phyloP scores from a whole-genome alignment of 2,888 invertebrate species.

The Mythimna loreyi region DNA sequence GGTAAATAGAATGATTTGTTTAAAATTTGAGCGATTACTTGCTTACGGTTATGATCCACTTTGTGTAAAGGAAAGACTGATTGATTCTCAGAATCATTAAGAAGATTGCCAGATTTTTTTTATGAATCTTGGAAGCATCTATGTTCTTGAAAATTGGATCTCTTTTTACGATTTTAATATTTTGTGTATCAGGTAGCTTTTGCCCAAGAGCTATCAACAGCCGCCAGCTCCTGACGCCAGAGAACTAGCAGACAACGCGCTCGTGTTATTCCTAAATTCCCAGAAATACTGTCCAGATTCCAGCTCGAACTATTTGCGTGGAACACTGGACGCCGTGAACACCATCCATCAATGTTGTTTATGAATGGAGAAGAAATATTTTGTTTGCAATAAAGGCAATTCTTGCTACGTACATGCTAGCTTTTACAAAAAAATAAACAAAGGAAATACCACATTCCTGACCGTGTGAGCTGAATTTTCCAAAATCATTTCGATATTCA shows the following conservation, averaged over 20 bases:
- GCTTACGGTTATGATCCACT: constrained; percentile 9
- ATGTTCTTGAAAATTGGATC: background rate
- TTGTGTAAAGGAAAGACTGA: constrained; percentile 5
- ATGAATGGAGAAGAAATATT: constrained; percentile 55
- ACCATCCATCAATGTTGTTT: constrained; percentile 58
- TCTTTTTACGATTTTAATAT: background rate
- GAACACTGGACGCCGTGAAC: constrained; percentile 32
- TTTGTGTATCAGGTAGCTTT: background rate
- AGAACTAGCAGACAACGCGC: constrained; percentile 34
- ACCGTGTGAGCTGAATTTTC: constrained; percentile 37
- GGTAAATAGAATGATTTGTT: constrained; percentile 15
- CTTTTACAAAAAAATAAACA: constrained; percentile 59
- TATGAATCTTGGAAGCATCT: background rate
- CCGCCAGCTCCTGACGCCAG: constrained; percentile 25
- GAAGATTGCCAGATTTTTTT: background rate
- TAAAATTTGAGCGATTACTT: background rate
- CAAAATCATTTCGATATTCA: constrained; percentile 52
- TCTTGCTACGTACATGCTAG: constrained; percentile 49
- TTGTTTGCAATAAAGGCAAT: constrained; percentile 58
- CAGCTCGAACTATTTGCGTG: constrained; percentile 42
- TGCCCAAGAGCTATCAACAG: constrained; percentile 7
- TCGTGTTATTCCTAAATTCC: constrained; percentile 41
- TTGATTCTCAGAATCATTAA: background rate
- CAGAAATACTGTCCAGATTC: constrained; percentile 54
- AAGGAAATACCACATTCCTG: constrained; percentile 54